Evolutionary conservation across 1,140 invertebrate genomes (phyloP).

Genomic region (Drosophila tristis): DNA sequence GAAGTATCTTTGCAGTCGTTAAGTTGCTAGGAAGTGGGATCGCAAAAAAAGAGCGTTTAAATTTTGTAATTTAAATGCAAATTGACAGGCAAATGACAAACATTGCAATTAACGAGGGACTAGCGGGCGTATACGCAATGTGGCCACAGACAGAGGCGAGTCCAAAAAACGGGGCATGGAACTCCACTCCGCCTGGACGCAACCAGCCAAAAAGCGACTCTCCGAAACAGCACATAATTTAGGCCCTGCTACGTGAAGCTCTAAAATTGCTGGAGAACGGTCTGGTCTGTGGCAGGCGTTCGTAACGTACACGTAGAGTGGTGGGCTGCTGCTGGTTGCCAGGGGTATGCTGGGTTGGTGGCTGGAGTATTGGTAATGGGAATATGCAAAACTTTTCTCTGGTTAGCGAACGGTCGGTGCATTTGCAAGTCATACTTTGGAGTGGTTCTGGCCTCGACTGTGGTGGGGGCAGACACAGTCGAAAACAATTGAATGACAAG

Average conservation of each 20-base stretch:
- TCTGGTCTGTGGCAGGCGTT: constrained; percentile 6
- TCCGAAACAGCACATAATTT: constrained; percentile 59
- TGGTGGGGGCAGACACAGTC: neutral
- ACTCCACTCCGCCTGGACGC: constrained; percentile 5
- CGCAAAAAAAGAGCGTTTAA: constrained; percentile 65
- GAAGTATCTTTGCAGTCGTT: constrained; percentile 47
- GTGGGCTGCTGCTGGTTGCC: neutral
- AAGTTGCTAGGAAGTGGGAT: constrained; percentile 38
- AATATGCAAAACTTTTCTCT: constrained; percentile 55
- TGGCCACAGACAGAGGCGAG: constrained; percentile 43
- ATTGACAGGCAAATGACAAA: constrained; percentile 80
- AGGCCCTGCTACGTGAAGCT: constrained; percentile 53
- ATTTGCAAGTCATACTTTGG: constrained; percentile 50
- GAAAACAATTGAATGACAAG: constrained; percentile 36
- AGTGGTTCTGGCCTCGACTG: constrained; percentile 10
- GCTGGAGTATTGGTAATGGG: constrained; percentile 30
- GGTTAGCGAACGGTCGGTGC: constrained; percentile 41
- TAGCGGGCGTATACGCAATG: constrained; percentile 75
- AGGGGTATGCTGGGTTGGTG: neutral
- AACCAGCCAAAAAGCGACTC: constrained; percentile 27
- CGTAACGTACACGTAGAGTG: no score
- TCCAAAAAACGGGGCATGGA: constrained; percentile 19
- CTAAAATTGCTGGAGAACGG: constrained; percentile 31
- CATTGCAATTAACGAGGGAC: constrained; percentile 81
- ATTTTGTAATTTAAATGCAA: constrained; percentile 83